These are phyloP conservation scores for Hypomecis punctinalis DNA, from an alignment of 2,888 invertebrate species.

Conservation along the genomic window DNA sequence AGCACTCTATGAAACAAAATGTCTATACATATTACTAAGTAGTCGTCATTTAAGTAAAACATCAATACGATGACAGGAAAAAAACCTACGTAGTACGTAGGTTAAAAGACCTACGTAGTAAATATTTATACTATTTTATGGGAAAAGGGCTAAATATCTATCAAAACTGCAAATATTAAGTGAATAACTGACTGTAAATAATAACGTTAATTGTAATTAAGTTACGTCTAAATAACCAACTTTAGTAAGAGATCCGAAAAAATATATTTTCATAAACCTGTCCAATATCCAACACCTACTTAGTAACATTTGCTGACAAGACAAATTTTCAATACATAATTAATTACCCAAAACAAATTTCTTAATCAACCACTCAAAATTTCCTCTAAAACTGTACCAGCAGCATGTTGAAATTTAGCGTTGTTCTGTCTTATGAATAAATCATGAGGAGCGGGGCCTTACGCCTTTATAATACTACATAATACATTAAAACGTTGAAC, in stretches of 20 bases:
- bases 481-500: slow-evolving; percentile 84
- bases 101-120: too few relatives aligned
- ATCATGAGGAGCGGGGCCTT: slow-evolving; percentile 81
- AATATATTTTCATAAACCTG: not conserved
- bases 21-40: too few relatives aligned
- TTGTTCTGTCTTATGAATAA: slow-evolving; percentile 81
- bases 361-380: slow-evolving; percentile 73
- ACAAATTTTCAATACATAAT: slow-evolving; percentile 48
- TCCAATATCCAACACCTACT: not conserved
- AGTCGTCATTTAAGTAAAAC: too few relatives aligned
- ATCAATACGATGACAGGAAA: too few relatives aligned
- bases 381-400: slow-evolving; percentile 60
- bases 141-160: too few relatives aligned
- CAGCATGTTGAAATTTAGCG: slow-evolving; percentile 80
- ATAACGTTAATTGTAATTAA: too few relatives aligned
- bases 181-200: too few relatives aligned
- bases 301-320: slow-evolving; percentile 19
- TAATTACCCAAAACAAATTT: slow-evolving; percentile 65
- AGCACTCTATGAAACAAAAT: too few relatives aligned
- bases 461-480: slow-evolving; percentile 84
- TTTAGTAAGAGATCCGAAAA: slow-evolving; percentile 1
- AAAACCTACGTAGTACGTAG: too few relatives aligned
- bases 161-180: too few relatives aligned
- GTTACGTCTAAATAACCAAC: too few relatives aligned
- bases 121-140: too few relatives aligned